These are phyloP conservation scores for Myotis lucifugus DNA, from an alignment of 2,113 vertebrate species.

Conservation along the genomic window DNA sequence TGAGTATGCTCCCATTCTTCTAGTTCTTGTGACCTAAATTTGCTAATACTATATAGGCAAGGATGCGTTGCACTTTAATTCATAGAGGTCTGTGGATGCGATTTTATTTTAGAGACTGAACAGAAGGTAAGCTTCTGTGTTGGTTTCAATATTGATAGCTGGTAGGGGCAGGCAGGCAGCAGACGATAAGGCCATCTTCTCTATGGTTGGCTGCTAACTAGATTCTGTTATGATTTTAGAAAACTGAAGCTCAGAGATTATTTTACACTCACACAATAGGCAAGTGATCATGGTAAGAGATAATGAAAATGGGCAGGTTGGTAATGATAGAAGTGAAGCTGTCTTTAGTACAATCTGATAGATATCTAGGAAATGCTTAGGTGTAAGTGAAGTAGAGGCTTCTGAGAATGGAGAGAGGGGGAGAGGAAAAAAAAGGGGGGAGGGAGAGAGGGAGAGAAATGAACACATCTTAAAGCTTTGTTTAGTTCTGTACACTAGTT, in stretches of 20 bases:
- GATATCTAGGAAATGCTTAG: background rate
- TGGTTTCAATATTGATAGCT: background rate
- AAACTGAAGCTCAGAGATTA: background rate
- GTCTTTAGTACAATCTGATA: background rate
- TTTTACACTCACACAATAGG: background rate
- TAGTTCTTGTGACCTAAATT: background rate
- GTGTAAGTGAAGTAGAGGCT: background rate
- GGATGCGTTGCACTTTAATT: background rate
- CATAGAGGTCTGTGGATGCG: background rate
- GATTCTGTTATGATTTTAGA: background rate
- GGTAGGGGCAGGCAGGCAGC: background rate
- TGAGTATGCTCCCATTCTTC: background rate
- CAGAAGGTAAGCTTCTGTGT: background rate
- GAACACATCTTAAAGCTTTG: background rate
- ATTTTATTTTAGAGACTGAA: constrained; percentile 33
- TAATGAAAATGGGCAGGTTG: background rate
- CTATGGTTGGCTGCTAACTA: background rate
- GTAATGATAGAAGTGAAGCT: background rate
- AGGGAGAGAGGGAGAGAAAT: background rate
- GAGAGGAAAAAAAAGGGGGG: too few species aligned
- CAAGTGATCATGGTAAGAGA: background rate
- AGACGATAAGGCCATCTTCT: background rate
- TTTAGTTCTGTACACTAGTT: background rate
- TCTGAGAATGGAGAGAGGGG: background rate
- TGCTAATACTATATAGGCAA: background rate